Evolutionary conservation across 1,140 invertebrate species (phyloP).

Genomic region (Nebria ingens): DNA sequence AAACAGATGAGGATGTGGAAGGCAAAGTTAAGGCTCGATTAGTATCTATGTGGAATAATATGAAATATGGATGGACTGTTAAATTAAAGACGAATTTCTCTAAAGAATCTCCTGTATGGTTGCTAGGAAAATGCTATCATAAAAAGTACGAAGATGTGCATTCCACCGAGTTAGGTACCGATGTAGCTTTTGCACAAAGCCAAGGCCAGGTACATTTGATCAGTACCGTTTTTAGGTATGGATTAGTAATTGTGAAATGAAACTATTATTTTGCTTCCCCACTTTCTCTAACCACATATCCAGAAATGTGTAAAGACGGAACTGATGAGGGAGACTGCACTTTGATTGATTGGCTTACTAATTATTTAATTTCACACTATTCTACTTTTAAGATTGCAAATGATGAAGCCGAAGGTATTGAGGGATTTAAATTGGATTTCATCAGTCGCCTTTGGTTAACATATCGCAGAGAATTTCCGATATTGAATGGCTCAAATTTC

Average conservation of each 20-base stretch:
- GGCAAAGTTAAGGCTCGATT: slow-evolving; percentile 73
- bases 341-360: not conserved
- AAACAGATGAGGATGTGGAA: slow-evolving; percentile 39
- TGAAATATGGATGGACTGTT: slow-evolving; percentile 61
- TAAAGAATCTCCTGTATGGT: slow-evolving; percentile 75
- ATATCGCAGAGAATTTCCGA: slow-evolving; percentile 70
- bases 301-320: no score
- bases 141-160: slow-evolving; percentile 52
- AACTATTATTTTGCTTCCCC: no score
- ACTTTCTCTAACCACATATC: no score
- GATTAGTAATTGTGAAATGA: no score
- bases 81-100: slow-evolving; percentile 76
- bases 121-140: slow-evolving; percentile 73
- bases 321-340: no score
- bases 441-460: slow-evolving; percentile 70
- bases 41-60: slow-evolving; percentile 80
- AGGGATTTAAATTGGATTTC: slow-evolving; percentile 70
- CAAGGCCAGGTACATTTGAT: slow-evolving; percentile 26
- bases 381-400: slow-evolving; percentile 21
- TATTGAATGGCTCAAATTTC: slow-evolving; percentile 60
- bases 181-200: slow-evolving; percentile 30
- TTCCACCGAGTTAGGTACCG: slow-evolving; percentile 46
- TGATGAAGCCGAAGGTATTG: slow-evolving; percentile 44
- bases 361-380: not conserved
- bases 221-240: slow-evolving; percentile 6